Conservation (phyloP, 2,113 vertebrate species). For the Phyllopteryx taeniolatus region DNA sequence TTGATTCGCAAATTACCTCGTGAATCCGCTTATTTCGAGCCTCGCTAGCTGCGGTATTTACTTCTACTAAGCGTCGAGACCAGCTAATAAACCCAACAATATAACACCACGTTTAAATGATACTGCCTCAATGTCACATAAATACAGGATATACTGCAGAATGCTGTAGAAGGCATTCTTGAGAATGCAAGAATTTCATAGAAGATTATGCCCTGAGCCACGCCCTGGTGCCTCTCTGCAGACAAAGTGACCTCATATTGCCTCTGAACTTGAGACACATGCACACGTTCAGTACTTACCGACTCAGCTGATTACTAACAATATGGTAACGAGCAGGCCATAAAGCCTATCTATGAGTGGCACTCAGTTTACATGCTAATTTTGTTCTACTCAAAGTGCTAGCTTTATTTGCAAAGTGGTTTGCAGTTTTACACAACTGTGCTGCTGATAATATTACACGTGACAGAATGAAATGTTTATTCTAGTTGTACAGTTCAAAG, state of each 20-base stretch:
- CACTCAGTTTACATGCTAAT: background rate
- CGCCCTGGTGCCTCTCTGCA: slow-evolving; percentile 48
- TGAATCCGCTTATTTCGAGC: no score
- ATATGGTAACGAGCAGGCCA: background rate
- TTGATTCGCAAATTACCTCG: background rate
- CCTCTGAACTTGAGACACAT: slow-evolving; percentile 39
- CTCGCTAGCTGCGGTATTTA: no score
- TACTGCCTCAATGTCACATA: slow-evolving; percentile 8
- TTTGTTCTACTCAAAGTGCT: background rate
- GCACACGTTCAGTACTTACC: background rate
- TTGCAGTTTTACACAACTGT: background rate
- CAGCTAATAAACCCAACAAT: background rate
- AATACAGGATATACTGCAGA: slow-evolving; percentile 11
- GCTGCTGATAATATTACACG: background rate
- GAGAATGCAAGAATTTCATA: background rate
- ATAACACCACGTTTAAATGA: slow-evolving; percentile 12
- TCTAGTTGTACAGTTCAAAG: background rate
- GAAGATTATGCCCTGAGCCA: slow-evolving; percentile 38
- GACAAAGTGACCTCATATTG: slow-evolving; percentile 67
- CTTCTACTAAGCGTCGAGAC: no score
- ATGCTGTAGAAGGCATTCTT: no score
- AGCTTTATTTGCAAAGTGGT: background rate
- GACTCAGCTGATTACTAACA: slow-evolving; percentile 7
- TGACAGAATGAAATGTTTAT: background rate
- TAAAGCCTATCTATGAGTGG: background rate